A percentile compares a stretch with the other conserved stretches of the same genome.
These are phyloP conservation scores for Zophobas morio DNA, from an alignment of 1,140 invertebrate genomes.

Conservation along the genomic window DNA sequence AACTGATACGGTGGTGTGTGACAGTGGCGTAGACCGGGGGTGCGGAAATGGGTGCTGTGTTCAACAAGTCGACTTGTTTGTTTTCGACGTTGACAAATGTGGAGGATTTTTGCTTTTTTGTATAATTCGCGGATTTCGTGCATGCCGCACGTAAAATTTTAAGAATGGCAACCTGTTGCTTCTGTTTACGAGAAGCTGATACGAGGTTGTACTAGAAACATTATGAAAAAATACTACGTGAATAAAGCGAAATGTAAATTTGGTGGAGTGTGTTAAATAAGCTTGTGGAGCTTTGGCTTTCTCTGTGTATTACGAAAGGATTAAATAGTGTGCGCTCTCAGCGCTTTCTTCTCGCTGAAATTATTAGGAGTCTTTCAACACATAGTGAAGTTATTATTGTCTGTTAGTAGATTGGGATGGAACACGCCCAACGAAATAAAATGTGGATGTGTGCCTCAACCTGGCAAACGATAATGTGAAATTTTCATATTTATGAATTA, in stretches of 20 bases:
- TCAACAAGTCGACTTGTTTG: not conserved
- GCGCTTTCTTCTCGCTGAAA: too few species aligned
- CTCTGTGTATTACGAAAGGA: not conserved
- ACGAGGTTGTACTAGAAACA: not conserved
- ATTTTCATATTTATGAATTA: conserved; percentile 30
- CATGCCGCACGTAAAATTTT: not conserved
- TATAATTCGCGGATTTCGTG: conserved; percentile 14
- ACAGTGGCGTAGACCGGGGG: conserved; percentile 26
- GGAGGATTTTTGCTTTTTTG: conserved; percentile 7
- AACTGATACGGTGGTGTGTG: conserved; percentile 38
- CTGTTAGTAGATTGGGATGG: not conserved
- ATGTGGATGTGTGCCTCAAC: too few species aligned
- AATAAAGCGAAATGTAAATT: too few species aligned
- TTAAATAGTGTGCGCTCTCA: too few species aligned
- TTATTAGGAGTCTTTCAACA: too few species aligned
- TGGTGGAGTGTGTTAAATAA: not conserved
- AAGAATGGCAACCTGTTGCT: conserved; percentile 27
- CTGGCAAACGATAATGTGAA: not conserved
- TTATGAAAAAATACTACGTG: not conserved
- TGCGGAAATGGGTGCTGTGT: not conserved
- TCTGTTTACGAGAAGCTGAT: not conserved
- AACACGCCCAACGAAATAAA: not conserved
- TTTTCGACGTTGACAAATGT: not conserved
- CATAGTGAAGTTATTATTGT: too few species aligned
- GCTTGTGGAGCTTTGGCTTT: not conserved